Base-by-base conservation (phyloP, 1,140 invertebrate species). In the Formica exsecta region DNA sequence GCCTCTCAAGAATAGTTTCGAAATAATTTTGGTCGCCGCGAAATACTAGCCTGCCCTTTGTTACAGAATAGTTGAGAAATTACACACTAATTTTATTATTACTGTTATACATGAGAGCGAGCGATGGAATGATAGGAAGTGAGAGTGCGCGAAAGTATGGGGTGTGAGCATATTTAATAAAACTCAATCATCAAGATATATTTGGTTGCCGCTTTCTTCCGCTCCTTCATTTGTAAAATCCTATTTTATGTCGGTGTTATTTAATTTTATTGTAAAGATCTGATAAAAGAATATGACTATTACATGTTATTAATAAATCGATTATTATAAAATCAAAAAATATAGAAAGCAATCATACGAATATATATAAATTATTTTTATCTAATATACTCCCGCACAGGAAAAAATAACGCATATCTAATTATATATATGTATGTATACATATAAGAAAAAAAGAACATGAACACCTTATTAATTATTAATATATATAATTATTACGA, bases 21-120 rank as follows among this genome's bases (percentile, higher is more conserved):
- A 80, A 51, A 64, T 76, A 41, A 70, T 68, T 79, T 80, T 88
- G 13, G n/a, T 57, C 48, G 59, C 59, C 36, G 73, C 41, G 65
- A 54, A 66, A 44, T 57, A 81, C 54, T 86, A 86, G 77, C 77
- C 86, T 90, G 85, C 86, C 87, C 80, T 92, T 90, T 92, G 84
- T 91, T 92, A 92, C 83, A 89, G 75, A 90, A 91, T 85, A 91
- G 88, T 88, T 88, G 76, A 91, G 79, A 86, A 74, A 44, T 11
- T 11, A 51, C 48, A 89, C 86, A 86, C 80, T 90, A 70, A 92
- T 89, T 87, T 91, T 91, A 91, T 92, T 86, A 75, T 85, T 87
- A 87, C 83, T 89, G 85, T 90, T 90, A 83, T 85, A 64, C 54
- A 83, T 71, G 71, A 88, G 86, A 91, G 80, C 83, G 75, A 84